Evolutionary conservation across 2,888 invertebrate species (phyloP), one percentile per base, ranked within the genome.

Genomic region (Ennomos fuscantarius): DNA sequence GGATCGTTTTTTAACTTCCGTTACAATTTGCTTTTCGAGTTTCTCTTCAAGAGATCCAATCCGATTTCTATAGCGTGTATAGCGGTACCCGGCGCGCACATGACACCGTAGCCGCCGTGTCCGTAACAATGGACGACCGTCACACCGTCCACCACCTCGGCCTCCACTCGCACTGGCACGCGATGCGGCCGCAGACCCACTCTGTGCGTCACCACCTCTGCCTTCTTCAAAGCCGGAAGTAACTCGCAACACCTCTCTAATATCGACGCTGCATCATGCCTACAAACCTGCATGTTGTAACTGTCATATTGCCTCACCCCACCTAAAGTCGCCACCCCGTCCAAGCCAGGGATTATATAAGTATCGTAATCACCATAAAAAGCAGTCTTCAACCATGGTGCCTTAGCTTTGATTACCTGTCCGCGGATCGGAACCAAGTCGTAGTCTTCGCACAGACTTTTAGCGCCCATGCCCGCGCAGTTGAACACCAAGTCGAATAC

Each of bases 41-140:
- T 87, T 36, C 77, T 74, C 50, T 69, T 82, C 11, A 93, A 68
- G 33, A 94, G 74, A 66, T 96, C 94, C 47, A 93, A 87, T 0
- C 95, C 95, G 12, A 96, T 85, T 49, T 93, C 78, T 0, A 97
- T 94, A 0, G 97, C 97, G 73, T 97, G 93, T 57, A 94, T 90
- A 0, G 96, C 95, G 0, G 98, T 97, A 8, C 98, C 98, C 32
- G 98, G 98, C 6, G 97, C 96, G 36, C 97, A 94, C 59, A 96
- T 96, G 0, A 99, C 96, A 0, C 99, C 99, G 79, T 98, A 98
- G 0, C 98, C 98, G 0, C 98, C 98, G 80, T 99, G 99, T 0
- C 99, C 99, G 79, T 99, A 99, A 84, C 98, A 97, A 81, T 99
- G 99, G 8, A 99, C 95, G 34, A 98, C 93, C 63, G 81, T 90